Conservation (phyloP, 2,113 vertebrate genomes). For the Sialia sialis region DNA sequence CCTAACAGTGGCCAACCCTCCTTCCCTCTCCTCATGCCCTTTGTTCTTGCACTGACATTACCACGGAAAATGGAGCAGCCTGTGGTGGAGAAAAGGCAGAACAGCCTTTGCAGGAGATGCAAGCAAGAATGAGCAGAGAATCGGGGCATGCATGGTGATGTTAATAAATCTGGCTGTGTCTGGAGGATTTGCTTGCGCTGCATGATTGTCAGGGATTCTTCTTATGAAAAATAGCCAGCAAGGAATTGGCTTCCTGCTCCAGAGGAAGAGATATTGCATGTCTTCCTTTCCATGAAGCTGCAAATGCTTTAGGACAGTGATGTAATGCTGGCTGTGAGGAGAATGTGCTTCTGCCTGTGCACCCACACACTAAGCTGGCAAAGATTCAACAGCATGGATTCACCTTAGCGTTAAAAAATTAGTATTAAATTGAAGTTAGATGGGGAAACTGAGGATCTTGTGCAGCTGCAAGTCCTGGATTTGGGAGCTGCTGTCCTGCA, state of each 20-base stretch:
- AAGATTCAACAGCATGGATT: neutral
- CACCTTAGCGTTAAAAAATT: neutral
- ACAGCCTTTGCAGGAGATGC: neutral
- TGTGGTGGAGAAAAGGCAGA: neutral
- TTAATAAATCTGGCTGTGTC: neutral
- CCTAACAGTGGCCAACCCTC: neutral
- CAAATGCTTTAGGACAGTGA: neutral
- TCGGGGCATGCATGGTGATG: rapidly evolving
- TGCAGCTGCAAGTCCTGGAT: neutral
- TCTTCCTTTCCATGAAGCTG: neutral
- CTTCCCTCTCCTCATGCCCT: neutral
- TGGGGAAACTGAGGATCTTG: neutral
- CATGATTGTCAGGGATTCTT: neutral
- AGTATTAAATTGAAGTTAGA: neutral
- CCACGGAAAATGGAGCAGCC: neutral
- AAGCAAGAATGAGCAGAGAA: neutral
- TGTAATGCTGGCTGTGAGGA: neutral
- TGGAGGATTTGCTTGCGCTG: neutral
- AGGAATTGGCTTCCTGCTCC: neutral
- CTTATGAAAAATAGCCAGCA: neutral
- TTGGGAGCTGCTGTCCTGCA: neutral
- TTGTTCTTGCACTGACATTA: neutral
- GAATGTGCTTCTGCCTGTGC: neutral
- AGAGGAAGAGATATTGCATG: neutral
- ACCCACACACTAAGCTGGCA: neutral